Conservation (phyloP, 2,888 invertebrate genomes). For the Leptopilina drosophilae region DNA sequence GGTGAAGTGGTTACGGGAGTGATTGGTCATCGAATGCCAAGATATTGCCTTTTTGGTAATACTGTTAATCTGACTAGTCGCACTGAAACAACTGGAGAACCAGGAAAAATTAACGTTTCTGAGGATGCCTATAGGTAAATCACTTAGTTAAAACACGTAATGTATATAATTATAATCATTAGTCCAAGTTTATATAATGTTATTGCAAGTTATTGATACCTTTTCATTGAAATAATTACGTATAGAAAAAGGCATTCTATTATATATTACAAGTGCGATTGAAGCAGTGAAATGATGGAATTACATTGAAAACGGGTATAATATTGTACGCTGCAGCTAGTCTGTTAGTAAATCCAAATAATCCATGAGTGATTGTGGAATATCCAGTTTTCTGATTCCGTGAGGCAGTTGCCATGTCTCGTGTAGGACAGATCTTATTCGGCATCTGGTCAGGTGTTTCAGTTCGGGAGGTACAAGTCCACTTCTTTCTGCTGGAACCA, state of each 20-base stretch:
- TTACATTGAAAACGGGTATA: not conserved
- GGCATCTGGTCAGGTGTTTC: slow-evolving; percentile 87
- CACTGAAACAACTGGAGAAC: slow-evolving; percentile 94
- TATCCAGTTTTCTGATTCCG: slow-evolving; percentile 84
- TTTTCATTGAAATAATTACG: no score
- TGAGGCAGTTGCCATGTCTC: slow-evolving; percentile 85
- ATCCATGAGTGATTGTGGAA: slow-evolving; percentile 83
- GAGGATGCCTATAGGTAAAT: slow-evolving; percentile 92
- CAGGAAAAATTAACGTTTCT: slow-evolving; percentile 93
- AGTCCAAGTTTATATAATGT: no score
- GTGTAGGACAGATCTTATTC: slow-evolving; percentile 83
- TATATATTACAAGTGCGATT: not conserved
- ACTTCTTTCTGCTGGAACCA: slow-evolving; percentile 81
- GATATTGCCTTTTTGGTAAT: slow-evolving; percentile 94
- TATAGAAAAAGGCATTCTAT: not conserved
- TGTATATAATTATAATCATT: no score
- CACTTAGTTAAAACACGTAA: no score
- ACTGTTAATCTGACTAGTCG: slow-evolving; percentile 95
- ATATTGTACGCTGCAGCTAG: slow-evolving; percentile 70
- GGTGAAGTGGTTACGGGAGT: slow-evolving; percentile 97
- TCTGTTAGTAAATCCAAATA: slow-evolving; percentile 88
- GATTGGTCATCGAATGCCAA: slow-evolving; percentile 95
- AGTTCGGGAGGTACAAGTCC: slow-evolving; percentile 83
- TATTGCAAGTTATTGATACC: no score
- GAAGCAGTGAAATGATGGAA: not conserved